A percentile compares a stretch with the other conserved stretches of the same genome.
These are phyloP conservation scores for Enteromius mattozi DNA, from an alignment of 2,797 vertebrate genomes.

Conservation along the genomic window DNA sequence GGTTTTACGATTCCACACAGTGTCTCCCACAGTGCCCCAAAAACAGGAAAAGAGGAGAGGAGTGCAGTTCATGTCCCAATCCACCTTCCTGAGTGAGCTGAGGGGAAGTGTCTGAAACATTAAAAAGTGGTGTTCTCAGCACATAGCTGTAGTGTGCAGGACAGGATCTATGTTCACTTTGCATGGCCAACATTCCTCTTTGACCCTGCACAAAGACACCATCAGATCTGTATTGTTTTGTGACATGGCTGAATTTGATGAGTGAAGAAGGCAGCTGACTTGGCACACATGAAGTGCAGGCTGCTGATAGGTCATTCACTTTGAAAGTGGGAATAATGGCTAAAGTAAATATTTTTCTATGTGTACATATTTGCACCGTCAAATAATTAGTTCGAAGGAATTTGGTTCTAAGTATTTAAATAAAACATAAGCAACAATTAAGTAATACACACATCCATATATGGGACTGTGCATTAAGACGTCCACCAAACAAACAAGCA, in stretches of 20 bases:
- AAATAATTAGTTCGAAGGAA: background rate
- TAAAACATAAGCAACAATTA: background rate
- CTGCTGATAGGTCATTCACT: conserved; percentile 34
- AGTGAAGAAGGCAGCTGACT: conserved; percentile 61
- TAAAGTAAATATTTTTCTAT: background rate
- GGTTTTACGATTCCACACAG: background rate
- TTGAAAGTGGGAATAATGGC: conserved; percentile 4
- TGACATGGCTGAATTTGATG: conserved; percentile 38
- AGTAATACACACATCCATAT: background rate
- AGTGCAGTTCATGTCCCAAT: conserved; percentile 81
- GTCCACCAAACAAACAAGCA: background rate
- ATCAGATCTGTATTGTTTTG: conserved; percentile 45
- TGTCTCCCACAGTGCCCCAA: conserved; percentile 38
- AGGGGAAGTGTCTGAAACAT: conserved; percentile 79
- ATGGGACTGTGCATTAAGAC: background rate
- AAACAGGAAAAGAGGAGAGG: conserved; percentile 80
- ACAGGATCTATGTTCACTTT: conserved; percentile 53
- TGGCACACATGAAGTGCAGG: conserved; percentile 66
- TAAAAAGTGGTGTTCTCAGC: conserved; percentile 78
- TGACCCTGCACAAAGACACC: conserved; percentile 37
- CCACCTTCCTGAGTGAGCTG: conserved; percentile 85
- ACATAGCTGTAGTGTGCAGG: conserved; percentile 73
- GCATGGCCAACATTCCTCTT: conserved; percentile 32
- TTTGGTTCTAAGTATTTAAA: background rate
- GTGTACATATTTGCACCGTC: background rate